phyloP scores from a whole-genome alignment of 2,113 vertebrate genomes.

The Nipponia nippon region DNA sequence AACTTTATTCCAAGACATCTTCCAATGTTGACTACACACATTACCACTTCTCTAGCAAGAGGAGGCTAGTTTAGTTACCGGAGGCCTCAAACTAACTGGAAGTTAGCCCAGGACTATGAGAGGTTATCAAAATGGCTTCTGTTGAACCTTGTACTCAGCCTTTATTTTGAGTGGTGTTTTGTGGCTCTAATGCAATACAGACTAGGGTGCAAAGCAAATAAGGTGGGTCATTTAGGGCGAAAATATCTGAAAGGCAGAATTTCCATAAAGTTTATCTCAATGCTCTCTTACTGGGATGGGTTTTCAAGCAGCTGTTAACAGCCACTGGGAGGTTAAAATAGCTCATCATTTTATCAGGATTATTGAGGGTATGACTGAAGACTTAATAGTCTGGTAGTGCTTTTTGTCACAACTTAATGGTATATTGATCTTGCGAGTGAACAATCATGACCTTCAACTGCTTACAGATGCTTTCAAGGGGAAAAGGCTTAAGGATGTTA shows the following conservation, averaged over 20 bases:
- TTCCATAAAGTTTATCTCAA: conserved; percentile 20
- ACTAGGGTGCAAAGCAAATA: not conserved
- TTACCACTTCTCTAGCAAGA: not conserved
- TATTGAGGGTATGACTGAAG: conserved; percentile 64
- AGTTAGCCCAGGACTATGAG: not conserved
- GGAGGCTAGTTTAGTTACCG: not conserved
- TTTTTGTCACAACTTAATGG: conserved; percentile 76
- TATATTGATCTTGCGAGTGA: conserved; percentile 72
- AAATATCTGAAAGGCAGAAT: not conserved
- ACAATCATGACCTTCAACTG: conserved; percentile 73
- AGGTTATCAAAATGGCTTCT: not conserved
- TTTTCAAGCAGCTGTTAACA: conserved; percentile 10
- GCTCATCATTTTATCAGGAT: conserved; percentile 71
- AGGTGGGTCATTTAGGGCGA: accelerated
- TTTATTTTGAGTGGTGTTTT: not conserved
- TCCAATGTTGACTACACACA: not conserved
- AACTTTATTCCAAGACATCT: not conserved
- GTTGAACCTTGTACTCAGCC: not conserved
- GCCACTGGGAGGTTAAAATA: conserved; percentile 64
- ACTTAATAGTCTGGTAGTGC: conserved; percentile 68
- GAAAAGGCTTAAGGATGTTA: conserved; percentile 64
- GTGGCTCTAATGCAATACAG: not conserved
- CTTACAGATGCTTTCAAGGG: conserved; percentile 67
- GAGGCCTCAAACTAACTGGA: not conserved
- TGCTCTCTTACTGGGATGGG: not conserved